phyloP scores from a whole-genome alignment of 2,797 vertebrate genomes.

The Labeo calbasu region DNA sequence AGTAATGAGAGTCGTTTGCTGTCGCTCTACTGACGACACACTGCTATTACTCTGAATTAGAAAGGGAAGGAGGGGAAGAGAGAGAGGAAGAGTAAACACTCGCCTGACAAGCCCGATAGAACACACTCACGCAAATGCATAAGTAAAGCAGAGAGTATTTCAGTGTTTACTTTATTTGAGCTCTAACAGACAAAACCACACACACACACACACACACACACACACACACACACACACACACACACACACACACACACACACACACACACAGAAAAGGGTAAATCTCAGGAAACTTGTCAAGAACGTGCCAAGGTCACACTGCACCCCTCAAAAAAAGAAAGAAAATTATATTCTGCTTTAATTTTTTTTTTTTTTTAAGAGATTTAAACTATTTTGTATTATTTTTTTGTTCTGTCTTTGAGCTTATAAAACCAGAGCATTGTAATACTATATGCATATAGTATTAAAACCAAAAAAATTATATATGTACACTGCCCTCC shows the following conservation, averaged over 20 bases:
- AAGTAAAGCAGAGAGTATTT: constrained; percentile 42
- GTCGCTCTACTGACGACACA: constrained; percentile 54
- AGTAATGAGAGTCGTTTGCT: constrained; percentile 67
- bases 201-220: not conserved
- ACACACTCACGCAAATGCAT: constrained; percentile 12
- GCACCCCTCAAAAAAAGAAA: not conserved
- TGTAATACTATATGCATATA: too few relatives aligned
- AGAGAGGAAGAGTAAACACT: constrained; percentile 62
- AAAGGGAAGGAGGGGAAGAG: constrained; percentile 51
- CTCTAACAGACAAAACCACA: constrained; percentile 46
- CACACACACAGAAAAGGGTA: constrained; percentile 60
- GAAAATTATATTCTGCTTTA: not conserved
- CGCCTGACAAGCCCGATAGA: constrained; percentile 51
- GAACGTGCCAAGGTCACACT: not conserved
- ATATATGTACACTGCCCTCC: too few relatives aligned
- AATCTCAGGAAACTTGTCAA: constrained; percentile 32
- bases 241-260: not conserved
- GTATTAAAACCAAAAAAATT: too few relatives aligned
- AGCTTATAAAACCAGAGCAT: not conserved
- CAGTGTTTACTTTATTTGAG: constrained; percentile 51
- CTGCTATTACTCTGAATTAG: constrained; percentile 67
- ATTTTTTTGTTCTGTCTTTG: not conserved
- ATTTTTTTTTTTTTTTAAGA: too few relatives aligned
- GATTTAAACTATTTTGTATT: not conserved
- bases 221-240: not conserved